A percentile compares a stretch with the other conserved stretches of the same genome.
Evolutionary conservation across 2,113 vertebrate genomes (phyloP).

Genomic region (Ammodytes dubius): DNA sequence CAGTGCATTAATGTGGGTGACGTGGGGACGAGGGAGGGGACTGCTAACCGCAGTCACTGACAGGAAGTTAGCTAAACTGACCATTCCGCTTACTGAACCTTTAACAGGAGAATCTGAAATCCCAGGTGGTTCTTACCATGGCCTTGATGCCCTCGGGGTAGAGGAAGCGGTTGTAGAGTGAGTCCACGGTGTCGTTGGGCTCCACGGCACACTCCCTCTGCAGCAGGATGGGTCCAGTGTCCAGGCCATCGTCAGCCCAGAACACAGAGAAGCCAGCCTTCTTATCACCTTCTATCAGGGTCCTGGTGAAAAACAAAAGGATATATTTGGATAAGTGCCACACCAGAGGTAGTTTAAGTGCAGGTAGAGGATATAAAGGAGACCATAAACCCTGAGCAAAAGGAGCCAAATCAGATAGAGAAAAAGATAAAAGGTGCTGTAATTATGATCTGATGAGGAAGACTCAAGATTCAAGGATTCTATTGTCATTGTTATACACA

Average conservation of each 20-base stretch:
- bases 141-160: slow-evolving; percentile 96
- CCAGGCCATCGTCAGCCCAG: slow-evolving; percentile 98
- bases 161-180: slow-evolving; percentile 95
- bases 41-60: too few relatives aligned
- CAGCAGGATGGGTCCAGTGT: slow-evolving; percentile 96
- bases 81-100: too few relatives aligned
- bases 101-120: background rate
- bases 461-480: too few relatives aligned
- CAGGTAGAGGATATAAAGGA: background rate
- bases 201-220: slow-evolving; percentile 91
- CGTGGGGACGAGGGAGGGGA: too few relatives aligned
- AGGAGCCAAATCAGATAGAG: slow-evolving; percentile 4
- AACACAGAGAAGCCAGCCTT: slow-evolving; percentile 95
- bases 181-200: slow-evolving; percentile 93
- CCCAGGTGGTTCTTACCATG: slow-evolving; percentile 87
- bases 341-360: background rate
- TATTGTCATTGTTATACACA: too few relatives aligned
- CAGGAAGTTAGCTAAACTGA: too few relatives aligned
- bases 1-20: too few relatives aligned
- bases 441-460: background rate
- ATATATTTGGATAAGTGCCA: background rate
- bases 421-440: slow-evolving; percentile 3
- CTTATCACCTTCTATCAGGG: slow-evolving; percentile 95
- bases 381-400: slow-evolving; percentile 9
- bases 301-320: slow-evolving; percentile 83